Conservation (phyloP, 53 echinoderm and acorn worm species). For the Echinometra lucunter region DNA sequence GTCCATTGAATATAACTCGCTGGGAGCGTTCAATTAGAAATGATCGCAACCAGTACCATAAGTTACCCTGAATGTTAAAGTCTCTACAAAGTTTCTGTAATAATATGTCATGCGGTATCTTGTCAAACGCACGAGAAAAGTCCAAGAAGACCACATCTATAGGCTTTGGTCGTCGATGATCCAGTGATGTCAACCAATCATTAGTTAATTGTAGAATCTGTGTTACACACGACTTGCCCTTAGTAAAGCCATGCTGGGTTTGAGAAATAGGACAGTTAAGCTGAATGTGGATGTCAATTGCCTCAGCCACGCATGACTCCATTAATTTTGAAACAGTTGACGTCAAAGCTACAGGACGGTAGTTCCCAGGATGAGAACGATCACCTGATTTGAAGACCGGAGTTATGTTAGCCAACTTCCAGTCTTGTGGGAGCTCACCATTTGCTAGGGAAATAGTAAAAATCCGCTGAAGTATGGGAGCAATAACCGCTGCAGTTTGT, state of each 20-base stretch:
- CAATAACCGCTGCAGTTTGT: background rate
- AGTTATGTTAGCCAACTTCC: background rate
- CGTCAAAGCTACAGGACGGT: background rate
- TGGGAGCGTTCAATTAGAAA: background rate
- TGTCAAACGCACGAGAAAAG: conserved; percentile 11
- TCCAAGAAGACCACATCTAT: conserved; percentile 10
- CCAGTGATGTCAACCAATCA: background rate
- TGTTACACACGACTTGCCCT: background rate
- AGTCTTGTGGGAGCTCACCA: background rate
- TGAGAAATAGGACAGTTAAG: background rate
- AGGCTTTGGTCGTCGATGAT: background rate
- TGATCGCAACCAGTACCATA: background rate
- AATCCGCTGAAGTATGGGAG: conserved; percentile 31
- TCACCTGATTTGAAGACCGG: background rate
- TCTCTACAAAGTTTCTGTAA: conserved; percentile 16
- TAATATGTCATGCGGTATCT: background rate
- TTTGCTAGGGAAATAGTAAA: background rate
- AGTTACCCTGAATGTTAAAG: background rate
- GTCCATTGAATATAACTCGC: background rate
- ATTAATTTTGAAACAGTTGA: background rate
- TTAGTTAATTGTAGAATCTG: background rate
- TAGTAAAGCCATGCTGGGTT: background rate
- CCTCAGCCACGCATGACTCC: background rate
- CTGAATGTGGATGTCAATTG: background rate
- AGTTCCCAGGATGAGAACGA: background rate